A percentile compares a stretch with the other conserved stretches of the same genome.
phyloP scores from a whole-genome alignment of 2,888 invertebrate genomes.

The Apoda limacodes region DNA sequence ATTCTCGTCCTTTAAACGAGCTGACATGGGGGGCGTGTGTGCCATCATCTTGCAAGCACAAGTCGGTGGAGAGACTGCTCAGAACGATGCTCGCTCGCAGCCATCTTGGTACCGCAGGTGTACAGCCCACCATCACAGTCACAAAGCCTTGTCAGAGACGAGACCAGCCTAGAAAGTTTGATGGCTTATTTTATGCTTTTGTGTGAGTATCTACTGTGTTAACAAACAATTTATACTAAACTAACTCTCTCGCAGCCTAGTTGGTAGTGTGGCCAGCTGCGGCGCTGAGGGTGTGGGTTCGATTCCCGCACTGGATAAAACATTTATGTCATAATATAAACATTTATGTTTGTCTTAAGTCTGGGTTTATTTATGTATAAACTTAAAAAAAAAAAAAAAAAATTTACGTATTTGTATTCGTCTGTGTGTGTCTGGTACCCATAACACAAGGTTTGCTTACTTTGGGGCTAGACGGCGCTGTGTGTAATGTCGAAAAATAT shows the following conservation, averaged over 20 bases:
- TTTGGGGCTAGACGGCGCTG: no score
- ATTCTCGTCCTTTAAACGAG: slow-evolving; percentile 40
- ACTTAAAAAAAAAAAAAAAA: no score
- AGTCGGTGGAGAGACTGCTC: slow-evolving; percentile 38
- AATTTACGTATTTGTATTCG: no score
- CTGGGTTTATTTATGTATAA: background rate
- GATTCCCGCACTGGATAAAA: no score
- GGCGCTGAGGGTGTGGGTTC: no score
- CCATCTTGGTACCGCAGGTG: slow-evolving; percentile 46
- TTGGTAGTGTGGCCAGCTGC: no score
- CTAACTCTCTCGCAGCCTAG: background rate
- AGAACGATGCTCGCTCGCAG: slow-evolving; percentile 42
- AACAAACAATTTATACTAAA: no score
- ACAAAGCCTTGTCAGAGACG: slow-evolving; percentile 39
- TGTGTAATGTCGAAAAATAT: no score
- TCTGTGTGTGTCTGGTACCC: no score
- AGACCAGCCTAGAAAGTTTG: slow-evolving; percentile 29
- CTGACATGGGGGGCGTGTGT: slow-evolving; percentile 69
- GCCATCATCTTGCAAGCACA: slow-evolving; percentile 51
- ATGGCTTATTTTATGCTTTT: slow-evolving; percentile 38
- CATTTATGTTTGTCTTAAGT: no score
- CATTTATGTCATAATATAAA: no score
- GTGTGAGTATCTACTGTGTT: slow-evolving; percentile 31
- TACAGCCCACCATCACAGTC: slow-evolving; percentile 36
- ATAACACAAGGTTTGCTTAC: no score